Percentiles rank a stretch among this genome's conserved stretches.
phyloP scores from a whole-genome alignment of 2,113 vertebrate species.

The Bettongia penicillata region DNA sequence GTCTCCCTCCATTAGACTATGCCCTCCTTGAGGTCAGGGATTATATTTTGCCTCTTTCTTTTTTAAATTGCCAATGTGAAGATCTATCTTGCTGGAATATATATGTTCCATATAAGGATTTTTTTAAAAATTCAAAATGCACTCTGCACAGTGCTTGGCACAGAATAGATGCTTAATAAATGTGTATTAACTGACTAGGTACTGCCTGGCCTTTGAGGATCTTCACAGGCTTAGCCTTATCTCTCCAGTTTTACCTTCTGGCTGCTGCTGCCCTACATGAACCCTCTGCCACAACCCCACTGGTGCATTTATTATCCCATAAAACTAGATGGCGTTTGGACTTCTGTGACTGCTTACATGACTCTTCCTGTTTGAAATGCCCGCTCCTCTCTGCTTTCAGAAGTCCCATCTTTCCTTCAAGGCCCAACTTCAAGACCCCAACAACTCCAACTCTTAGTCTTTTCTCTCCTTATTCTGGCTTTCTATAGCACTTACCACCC shows the following conservation, averaged over 20 bases:
- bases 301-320: not conserved
- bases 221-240: not conserved
- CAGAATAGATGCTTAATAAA: slow-evolving; percentile 53
- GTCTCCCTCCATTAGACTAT: not conserved
- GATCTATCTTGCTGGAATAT: not conserved
- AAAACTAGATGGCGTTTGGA: not conserved
- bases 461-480: not conserved
- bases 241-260: not conserved
- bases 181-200: slow-evolving; percentile 58
- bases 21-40: not conserved
- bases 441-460: not conserved
- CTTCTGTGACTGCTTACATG: not conserved
- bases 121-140: not conserved
- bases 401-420: not conserved
- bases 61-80: not conserved
- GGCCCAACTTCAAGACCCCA: no score
- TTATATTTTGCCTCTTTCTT: not conserved
- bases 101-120: not conserved
- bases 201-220: not conserved
- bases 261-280: not conserved
- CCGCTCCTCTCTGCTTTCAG: not conserved
- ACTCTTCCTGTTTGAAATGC: not conserved
- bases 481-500: no score
- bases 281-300: no score
- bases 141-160: not conserved